Evolutionary conservation across 2,113 vertebrate genomes (phyloP), one percentile per base, ranked within the genome.

Genomic region (Chaetorhynchus papuensis): DNA sequence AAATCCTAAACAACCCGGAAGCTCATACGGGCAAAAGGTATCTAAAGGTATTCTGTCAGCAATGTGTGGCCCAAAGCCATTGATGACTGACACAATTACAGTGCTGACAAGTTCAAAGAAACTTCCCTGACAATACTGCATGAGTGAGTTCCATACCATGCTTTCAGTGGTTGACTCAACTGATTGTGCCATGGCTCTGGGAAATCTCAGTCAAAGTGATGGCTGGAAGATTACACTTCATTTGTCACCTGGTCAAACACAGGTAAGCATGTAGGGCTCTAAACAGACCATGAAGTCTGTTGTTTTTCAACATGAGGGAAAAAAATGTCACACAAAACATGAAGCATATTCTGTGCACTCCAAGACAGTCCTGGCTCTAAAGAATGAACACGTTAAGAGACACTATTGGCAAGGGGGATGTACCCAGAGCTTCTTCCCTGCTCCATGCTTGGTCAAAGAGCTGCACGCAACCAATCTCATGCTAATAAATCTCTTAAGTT

Each of bases 341-440:
- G 5, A 84, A 87, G 37, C 10, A 54, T 8, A 35, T 53, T 59
- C 68, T 54, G 42, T 31, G 33, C 15, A 9, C 13, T 52, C 41
- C 23, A 26, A 54, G 42, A 37, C 14, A 44, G 37, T 26, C 45
- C 31, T 37, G 41, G 9, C 28, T 82, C 45, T 42, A 14, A 84
- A 77, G 30, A 68, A 15, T 15, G 30, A 83, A 53, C 10, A 61
- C 17, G 11, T 12, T 15, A 30, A 57, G 39, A 80, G 28, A 77
- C 18, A 45, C 28, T 57, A 1, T 1, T 0, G 1, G 68, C 31
- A 42, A 72, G 19, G 7, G n/a, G 14, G 27, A n/a, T 17, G 11
- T 16, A 80, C 24, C 13, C 37, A 77, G 30, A 71, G n/a, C n/a
- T 56, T 35, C 63, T 41, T 71, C 24, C 42, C 37, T 52, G 54